Percentiles rank a stretch among this genome's conserved stretches.
Evolutionary conservation across 2,888 invertebrate genomes (phyloP).

Genomic region (Microctonus aethiopoides): DNA sequence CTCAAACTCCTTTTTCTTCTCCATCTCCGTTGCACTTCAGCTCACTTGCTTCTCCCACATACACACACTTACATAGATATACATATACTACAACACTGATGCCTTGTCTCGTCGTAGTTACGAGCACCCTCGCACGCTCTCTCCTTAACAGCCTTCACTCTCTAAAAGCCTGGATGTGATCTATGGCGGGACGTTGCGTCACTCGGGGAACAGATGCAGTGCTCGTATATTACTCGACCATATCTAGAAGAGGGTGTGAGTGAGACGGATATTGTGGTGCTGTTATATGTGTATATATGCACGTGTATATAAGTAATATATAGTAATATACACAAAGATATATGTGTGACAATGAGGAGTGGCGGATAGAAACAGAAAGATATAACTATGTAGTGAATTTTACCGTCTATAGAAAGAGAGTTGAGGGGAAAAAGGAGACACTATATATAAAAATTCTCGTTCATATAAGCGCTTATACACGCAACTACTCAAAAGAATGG

Average conservation of each 20-base stretch:
- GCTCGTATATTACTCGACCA: conserved; percentile 66
- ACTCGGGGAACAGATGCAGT: conserved; percentile 68
- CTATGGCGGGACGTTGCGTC: conserved; percentile 77
- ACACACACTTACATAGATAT: no score
- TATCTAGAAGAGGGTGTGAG: conserved; percentile 55
- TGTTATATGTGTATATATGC: neutral
- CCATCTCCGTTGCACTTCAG: conserved; percentile 40
- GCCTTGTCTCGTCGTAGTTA: conserved; percentile 46
- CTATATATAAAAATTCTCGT: conserved; percentile 35
- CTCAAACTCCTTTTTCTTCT: conserved; percentile 26
- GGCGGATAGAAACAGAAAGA: conserved; percentile 36
- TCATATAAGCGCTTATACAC: conserved; percentile 28
- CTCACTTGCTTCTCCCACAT: conserved; percentile 49
- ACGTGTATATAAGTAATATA: conserved; percentile 46
- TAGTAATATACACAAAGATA: conserved; percentile 6
- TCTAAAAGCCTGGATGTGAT: conserved; percentile 73
- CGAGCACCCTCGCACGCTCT: conserved; percentile 61
- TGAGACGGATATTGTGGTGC: conserved; percentile 19
- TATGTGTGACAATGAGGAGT: no score
- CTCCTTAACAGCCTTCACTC: conserved; percentile 71
- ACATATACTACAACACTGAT: no score
- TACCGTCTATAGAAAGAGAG: conserved; percentile 21
- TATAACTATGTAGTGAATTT: conserved; percentile 29
- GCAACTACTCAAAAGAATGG: conserved; percentile 60
- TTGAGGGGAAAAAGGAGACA: conserved; percentile 38